Conservation (phyloP, 2,113 vertebrate species). For the Opisthocomus hoazin region DNA sequence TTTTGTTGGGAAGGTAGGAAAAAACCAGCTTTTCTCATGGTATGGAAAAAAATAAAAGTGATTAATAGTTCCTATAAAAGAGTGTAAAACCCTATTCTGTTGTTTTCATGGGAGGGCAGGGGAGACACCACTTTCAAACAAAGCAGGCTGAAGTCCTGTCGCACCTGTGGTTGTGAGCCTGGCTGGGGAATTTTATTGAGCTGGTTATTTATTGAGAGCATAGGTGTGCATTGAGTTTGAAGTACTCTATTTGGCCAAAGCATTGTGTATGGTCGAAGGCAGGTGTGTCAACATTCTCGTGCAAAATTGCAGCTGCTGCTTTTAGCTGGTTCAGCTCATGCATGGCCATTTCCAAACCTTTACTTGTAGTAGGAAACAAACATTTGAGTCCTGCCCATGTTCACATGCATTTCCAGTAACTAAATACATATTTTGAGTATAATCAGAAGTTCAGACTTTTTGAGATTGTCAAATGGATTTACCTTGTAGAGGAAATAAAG, state of each 20-base stretch:
- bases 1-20: neutral
- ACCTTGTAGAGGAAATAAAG: neutral
- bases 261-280: neutral
- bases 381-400: neutral
- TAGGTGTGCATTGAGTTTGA: neutral
- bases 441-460: neutral
- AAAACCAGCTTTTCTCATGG: neutral
- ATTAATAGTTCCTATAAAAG: neutral
- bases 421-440: neutral
- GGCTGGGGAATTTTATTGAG: neutral
- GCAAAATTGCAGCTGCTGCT: neutral
- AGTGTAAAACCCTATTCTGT: neutral
- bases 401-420: neutral
- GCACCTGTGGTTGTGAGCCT: neutral
- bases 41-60: neutral
- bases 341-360: neutral
- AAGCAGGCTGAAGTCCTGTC: neutral
- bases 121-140: neutral
- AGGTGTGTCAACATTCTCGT: neutral
- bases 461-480: neutral
- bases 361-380: neutral
- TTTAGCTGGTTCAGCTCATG: neutral
- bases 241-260: neutral
- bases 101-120: neutral
- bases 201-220: neutral